Evolutionary conservation across 64 coral and sea anemone species (phyloP), one percentile per base, ranked within the genome.

Genomic region (Trachythela sp.): DNA sequence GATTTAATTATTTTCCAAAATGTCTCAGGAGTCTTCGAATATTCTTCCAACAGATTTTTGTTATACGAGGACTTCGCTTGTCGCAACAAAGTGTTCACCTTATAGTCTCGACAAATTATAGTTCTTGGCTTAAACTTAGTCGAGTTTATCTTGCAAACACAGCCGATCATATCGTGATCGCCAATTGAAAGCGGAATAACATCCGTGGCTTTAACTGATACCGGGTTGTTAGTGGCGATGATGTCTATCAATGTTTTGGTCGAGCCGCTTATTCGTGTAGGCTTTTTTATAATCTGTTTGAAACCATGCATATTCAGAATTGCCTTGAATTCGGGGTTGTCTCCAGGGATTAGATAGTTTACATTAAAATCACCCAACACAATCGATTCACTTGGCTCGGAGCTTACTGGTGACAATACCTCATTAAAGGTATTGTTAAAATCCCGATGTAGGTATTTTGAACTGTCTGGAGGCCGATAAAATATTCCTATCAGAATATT

Each of bases 311-410:
- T 8, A 49, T 15, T 49, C 48, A 49, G 48, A 49, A 9, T 49
- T 9, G 48, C 48, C 15, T 49, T 49, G 15, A 49, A 49, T 15
- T 15, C 15, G 8, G 48, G 8, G 15, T 49, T 49, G 48, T 49
- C 8, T 49, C 15, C 48, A 49, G 8, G 8, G 15, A 49, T 15
- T 8, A 70, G 30, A 86, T 86, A 86, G 30, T 86, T 36, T 52
- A 36, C 39, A 27, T 52, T 86, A 34, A 86, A 86, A 41, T 86
- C 85, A 40, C 85, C 50, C 17, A 36, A 22, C 1, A 86, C 4
- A 50, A 86, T 49, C 2, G 41, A 30, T 50, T 86, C 85, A 52
- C 52, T 86, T 52, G 26, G 42, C 30, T 86, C 85, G 31, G 85
- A 27, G 26, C 42, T 54, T n/a, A 29, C 85, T 34, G 11, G 31